Conservation (phyloP, 2,113 vertebrate species). For the Melozone crissalis region DNA sequence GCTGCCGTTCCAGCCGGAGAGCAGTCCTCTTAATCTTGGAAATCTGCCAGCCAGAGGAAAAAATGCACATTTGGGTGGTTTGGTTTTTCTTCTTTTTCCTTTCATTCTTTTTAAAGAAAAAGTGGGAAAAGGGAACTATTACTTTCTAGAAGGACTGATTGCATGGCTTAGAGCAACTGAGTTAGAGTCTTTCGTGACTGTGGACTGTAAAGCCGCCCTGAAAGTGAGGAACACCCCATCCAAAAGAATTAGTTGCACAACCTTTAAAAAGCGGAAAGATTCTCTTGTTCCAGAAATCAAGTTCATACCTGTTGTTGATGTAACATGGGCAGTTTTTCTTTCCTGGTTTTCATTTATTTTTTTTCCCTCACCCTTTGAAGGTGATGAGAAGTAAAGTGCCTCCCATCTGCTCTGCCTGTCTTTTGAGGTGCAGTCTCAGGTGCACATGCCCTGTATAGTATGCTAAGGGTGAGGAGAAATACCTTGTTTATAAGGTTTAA, state of each 20-base stretch:
- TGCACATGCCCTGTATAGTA: not conserved
- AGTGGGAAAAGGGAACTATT: not conserved
- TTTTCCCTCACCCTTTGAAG: not conserved
- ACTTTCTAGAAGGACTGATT: not conserved
- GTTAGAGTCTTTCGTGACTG: constrained; percentile 37
- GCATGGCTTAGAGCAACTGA: not conserved
- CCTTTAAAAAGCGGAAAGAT: constrained; percentile 44
- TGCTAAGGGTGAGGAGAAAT: not conserved
- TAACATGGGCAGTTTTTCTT: constrained; percentile 7
- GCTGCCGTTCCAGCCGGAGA: constrained; percentile 28
- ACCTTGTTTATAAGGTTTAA: not conserved
- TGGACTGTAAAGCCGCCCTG: constrained; percentile 21
- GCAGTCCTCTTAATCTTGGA: constrained; percentile 55
- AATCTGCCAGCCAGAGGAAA: constrained; percentile 34
- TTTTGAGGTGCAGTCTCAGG: not conserved
- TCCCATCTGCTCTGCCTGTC: not conserved
- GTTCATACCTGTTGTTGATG: constrained; percentile 73
- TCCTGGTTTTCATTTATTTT: not conserved
- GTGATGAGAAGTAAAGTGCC: not conserved
- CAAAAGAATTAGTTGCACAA: constrained; percentile 69
- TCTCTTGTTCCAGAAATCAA: constrained; percentile 61
- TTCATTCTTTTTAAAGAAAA: not conserved
- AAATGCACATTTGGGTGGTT: constrained; percentile 1
- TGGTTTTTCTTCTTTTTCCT: not conserved
- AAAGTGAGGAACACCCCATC: constrained; percentile 56